These are phyloP conservation scores for Pollenia griseotomentosa DNA, from an alignment of 2,888 invertebrate species.

Conservation along the genomic window DNA sequence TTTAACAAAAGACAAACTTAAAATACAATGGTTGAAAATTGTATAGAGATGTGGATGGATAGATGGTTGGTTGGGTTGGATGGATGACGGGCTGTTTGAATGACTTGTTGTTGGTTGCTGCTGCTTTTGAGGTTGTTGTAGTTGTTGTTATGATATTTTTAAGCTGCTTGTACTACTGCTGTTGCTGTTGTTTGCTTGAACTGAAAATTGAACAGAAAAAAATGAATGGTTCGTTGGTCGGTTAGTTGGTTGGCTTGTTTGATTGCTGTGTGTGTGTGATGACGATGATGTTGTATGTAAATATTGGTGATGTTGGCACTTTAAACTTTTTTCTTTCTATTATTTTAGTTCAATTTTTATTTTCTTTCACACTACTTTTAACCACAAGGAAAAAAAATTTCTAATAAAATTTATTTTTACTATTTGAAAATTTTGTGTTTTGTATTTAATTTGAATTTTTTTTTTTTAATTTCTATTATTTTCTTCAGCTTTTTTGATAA, in stretches of 20 bases:
- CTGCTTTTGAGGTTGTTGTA: slow-evolving; percentile 18
- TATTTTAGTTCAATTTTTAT: slow-evolving; percentile 12
- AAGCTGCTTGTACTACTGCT: slow-evolving; percentile 24
- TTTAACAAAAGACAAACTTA: slow-evolving; percentile 49
- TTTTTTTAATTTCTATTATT: background rate
- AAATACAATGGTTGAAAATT: slow-evolving; percentile 59
- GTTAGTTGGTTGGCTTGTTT: slow-evolving; percentile 35
- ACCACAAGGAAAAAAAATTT: slow-evolving; percentile 11
- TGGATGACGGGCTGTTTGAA: slow-evolving; percentile 28
- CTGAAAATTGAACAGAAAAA: slow-evolving; percentile 55
- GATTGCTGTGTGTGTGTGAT: slow-evolving; percentile 53
- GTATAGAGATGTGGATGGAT: slow-evolving; percentile 50
- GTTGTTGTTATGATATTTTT: slow-evolving; percentile 33
- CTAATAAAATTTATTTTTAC: no score
- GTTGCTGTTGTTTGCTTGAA: slow-evolving; percentile 60
- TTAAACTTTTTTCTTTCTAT: slow-evolving; percentile 57
- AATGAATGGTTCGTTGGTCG: slow-evolving; percentile 57
- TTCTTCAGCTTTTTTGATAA: slow-evolving; percentile 1
- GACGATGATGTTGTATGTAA: slow-evolving; percentile 70
- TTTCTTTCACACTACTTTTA: slow-evolving; percentile 33
- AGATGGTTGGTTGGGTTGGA: slow-evolving; percentile 24
- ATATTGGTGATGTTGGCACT: slow-evolving; percentile 74
- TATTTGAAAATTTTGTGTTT: background rate
- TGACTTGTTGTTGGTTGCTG: slow-evolving; percentile 28
- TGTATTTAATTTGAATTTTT: slow-evolving; percentile 14